Base-by-base conservation (phyloP, 2,888 invertebrate genomes). In the Zhuqinia jingwanae region DNA sequence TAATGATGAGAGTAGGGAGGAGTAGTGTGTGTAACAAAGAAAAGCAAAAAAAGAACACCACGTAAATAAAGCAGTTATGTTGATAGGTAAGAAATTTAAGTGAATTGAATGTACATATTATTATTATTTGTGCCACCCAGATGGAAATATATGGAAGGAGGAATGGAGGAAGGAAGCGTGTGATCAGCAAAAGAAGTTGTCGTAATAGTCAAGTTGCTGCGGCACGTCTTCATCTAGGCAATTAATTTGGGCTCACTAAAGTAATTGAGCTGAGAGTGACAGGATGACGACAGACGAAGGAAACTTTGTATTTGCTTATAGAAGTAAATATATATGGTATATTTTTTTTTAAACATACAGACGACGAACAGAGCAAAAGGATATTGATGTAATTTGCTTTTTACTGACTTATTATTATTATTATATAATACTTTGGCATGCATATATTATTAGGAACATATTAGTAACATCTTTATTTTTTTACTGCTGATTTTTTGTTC, bases 221-320 rank as follows among this genome's bases (percentile, higher is more conserved):
- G 36, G 75, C 81, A 70, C 78, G 77, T 86, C 79, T 86, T 76
- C 86, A 60, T 36, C 88, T 84, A 88, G 88, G 90, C 90, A 91
- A 91, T 91, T 91, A 91, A 91, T 91, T 91, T 90, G 87, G 88
- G 82, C 89, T 90, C 89, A 88, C 89, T 89, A 90, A n/a, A 90
- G 90, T 90, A 91, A 91, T 91, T 91, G 91, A 90, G 90, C 90
- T 88, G 87, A 82, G 89, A 90, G 89, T 90, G 90, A 90, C 90
- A 90, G 90, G 88, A 87, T 87, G 91, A 89, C 88, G 91, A 91
- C 89, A 90, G 91, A 90, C 89, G 25, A 90, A 87, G 89, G 88
- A 90, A 87, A 87, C 88, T 82, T 65, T 47, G 53, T 65, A 50
- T 85, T 81, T 82, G 36, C 5, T n/a, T n/a, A 36, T 36, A 36